Base-by-base conservation (phyloP, 2,797 vertebrate genomes). In the Amblyraja radiata region DNA sequence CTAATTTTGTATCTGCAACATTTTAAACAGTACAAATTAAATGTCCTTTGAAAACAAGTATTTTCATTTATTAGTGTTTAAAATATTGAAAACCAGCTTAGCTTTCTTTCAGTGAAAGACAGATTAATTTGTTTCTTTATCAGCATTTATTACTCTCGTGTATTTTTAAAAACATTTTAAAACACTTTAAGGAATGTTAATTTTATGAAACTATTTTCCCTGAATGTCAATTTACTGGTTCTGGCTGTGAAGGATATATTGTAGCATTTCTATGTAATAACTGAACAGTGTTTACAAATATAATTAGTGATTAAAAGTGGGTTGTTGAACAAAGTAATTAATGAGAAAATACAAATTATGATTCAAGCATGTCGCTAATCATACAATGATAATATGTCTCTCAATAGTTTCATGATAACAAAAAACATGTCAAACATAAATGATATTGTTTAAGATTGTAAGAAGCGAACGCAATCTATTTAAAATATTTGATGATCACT, bases 1-100 rank as follows among this genome's bases (percentile, higher is more conserved):
- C 73, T 58, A 36, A 54, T 74, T 54, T 91, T 90, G 16, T 68
- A 36, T 71, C 23, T 54, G 21, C 25, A 2, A 46, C 90, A 14
- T 73, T 91, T 76, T 76, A 54, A 92, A 76, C 68, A 46, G 25
- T 74, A 74, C 71, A 54, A 91, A 73, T 74, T 46, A 91, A 91
- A 54, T 23, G 25, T 74, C 65, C 32, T 73, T 32, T 39, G 32
- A 68, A 73, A 39, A 39, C 68, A 74, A 39, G 1, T 11, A 36
- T 74, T 88, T 65, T 88, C n/a, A 88, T 88, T 65, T 36, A 32
- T 84, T n/a, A 54, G 28, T 86, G 58, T n/a, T 86, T 63, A 25
- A 90, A 71, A 39, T 5, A 71, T 81, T 81, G 9, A 4, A 63
- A 68, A 58, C 10, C 14, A 90, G 7, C 21, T 71, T 16, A 90